Conservation (phyloP, 2,888 invertebrate genomes). For the Catocala fraxini region DNA sequence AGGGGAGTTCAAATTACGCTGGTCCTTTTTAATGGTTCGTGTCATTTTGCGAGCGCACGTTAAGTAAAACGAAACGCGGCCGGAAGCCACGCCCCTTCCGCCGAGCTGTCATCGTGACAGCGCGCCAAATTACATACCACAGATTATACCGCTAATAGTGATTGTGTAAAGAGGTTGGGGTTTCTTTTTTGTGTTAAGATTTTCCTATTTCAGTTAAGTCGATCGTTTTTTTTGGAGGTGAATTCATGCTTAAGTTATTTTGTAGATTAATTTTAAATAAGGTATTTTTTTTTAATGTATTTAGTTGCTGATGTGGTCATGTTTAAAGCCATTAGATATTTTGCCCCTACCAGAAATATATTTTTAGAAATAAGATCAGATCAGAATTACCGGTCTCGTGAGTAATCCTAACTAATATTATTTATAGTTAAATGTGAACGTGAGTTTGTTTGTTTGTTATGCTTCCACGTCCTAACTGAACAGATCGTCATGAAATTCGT, state of each 20-base stretch:
- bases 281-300: not conserved
- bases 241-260: not conserved
- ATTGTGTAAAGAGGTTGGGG: constrained; percentile 30
- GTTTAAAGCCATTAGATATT: too few relatives aligned
- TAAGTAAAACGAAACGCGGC: constrained; percentile 76
- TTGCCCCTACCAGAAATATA: too few relatives aligned
- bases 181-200: not conserved
- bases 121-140: constrained; percentile 67
- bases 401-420: too few relatives aligned
- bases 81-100: constrained; percentile 82
- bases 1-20: constrained; percentile 53
- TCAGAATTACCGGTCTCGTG: too few relatives aligned
- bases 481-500: too few relatives aligned
- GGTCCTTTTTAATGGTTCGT: constrained; percentile 55
- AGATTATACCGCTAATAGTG: constrained; percentile 50
- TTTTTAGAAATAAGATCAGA: too few relatives aligned
- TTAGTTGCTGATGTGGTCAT: too few relatives aligned
- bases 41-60: constrained; percentile 59
- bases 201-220: not conserved
- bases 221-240: not conserved
- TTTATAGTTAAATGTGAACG: too few relatives aligned
- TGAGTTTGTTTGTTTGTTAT: not conserved
- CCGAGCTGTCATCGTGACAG: constrained; percentile 68
- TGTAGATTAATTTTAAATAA: too few relatives aligned
- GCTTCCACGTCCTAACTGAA: too few relatives aligned